Evolutionary conservation across 2,797 vertebrate genomes (phyloP).

Genomic region (Neoniphon sammara): DNA sequence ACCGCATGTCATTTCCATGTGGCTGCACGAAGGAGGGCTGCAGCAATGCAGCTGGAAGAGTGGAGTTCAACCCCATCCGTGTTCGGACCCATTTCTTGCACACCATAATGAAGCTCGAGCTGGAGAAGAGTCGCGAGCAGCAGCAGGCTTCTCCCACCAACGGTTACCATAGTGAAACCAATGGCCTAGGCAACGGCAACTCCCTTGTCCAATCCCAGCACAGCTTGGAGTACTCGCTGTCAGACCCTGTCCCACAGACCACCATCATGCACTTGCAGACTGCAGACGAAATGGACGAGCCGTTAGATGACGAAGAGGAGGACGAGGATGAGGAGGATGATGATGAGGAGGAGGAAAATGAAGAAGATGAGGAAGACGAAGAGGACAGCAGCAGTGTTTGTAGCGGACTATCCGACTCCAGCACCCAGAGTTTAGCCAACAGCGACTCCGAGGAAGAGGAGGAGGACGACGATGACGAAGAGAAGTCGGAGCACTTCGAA

Average conservation of each 20-base stretch:
- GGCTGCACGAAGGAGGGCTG: constrained; percentile 99
- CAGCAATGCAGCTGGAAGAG: constrained; percentile 95
- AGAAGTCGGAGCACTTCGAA: constrained; percentile 87
- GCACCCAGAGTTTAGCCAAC: constrained; percentile 95
- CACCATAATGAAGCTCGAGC: constrained; percentile 99
- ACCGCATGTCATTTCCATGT: constrained; percentile 99
- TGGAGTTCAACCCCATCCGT: constrained; percentile 98
- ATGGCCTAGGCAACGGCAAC: constrained; percentile 84
- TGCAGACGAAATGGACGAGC: constrained; percentile 88
- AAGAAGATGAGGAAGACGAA: constrained; percentile 82
- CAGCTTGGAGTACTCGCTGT: constrained; percentile 88
- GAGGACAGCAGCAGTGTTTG: constrained; percentile 97
- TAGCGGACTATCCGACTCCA: constrained; percentile 95
- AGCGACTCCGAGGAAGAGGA: constrained; percentile 96
- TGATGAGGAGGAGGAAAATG: constrained; percentile 83
- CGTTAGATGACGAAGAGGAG: constrained; percentile 89
- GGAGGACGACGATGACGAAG: constrained; percentile 86
- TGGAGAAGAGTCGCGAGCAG: constrained; percentile 96
- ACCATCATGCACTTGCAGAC: constrained; percentile 90
- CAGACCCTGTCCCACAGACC: constrained; percentile 87
- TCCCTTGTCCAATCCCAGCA: constrained; percentile 87
- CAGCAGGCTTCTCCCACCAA: constrained; percentile 84
- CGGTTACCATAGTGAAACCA: constrained; percentile 83
- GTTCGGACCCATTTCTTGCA: constrained; percentile 99
- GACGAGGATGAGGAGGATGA: constrained; percentile 79